phyloP scores from a whole-genome alignment of 2,113 vertebrate species.

The Paramormyrops kingsleyae region DNA sequence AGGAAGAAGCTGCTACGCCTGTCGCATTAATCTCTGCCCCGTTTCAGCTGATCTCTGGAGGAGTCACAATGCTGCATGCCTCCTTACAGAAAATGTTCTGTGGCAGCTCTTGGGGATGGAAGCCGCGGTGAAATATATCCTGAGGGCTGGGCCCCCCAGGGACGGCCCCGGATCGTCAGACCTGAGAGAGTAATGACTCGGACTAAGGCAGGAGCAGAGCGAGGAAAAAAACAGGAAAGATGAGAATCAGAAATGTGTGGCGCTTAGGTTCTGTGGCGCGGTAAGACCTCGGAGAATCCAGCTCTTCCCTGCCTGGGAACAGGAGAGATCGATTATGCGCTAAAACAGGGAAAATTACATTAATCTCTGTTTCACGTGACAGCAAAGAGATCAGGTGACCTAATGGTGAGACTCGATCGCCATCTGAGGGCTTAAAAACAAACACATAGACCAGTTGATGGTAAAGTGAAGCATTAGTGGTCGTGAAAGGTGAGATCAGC shows the following conservation, averaged over 20 bases:
- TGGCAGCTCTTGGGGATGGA: slow-evolving; percentile 52
- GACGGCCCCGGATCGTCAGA: slow-evolving; percentile 59
- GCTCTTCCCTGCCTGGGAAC: slow-evolving; percentile 49
- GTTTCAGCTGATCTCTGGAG: slow-evolving; percentile 21
- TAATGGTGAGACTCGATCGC: slow-evolving; percentile 42
- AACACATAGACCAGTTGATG: slow-evolving; percentile 7
- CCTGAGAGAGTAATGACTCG: slow-evolving; percentile 68
- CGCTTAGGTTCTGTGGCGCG: slow-evolving; percentile 61
- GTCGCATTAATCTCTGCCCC: not conserved
- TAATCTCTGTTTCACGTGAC: slow-evolving; percentile 62
- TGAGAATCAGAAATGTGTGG: slow-evolving; percentile 65
- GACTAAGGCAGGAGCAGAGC: slow-evolving; percentile 54
- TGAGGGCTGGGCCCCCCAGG: slow-evolving; percentile 52
- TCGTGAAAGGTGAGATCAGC: not conserved
- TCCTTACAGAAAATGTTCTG: slow-evolving; percentile 59
- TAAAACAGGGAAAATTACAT: slow-evolving; percentile 65
- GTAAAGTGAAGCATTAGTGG: not conserved
- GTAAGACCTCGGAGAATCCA: slow-evolving; percentile 52
- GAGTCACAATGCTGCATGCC: slow-evolving; percentile 43
- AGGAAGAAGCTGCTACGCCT: not conserved
- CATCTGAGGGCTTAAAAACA: slow-evolving; percentile 38
- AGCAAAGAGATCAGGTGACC: slow-evolving; percentile 41
- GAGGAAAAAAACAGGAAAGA: slow-evolving; percentile 68
- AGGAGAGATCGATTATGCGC: slow-evolving; percentile 69
- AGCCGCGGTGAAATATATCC: slow-evolving; percentile 56